A percentile compares a stretch with the other conserved stretches of the same genome.
phyloP scores from a whole-genome alignment of 1,140 invertebrate species.

The Bacillus rossius region DNA sequence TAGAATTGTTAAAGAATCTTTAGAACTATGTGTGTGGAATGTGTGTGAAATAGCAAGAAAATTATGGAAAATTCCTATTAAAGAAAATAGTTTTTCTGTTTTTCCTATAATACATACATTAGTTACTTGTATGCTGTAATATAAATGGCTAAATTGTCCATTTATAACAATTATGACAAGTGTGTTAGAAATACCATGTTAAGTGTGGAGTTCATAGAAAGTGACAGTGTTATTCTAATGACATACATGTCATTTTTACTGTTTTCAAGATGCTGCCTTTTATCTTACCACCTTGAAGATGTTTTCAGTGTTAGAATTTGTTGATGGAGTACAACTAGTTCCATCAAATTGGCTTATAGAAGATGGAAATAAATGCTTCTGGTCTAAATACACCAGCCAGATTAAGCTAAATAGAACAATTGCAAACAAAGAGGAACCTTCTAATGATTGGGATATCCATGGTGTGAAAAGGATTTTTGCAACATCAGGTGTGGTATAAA shows the following conservation, averaged over 20 bases:
- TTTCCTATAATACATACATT: constrained; percentile 4
- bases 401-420: constrained; percentile 4
- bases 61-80: not conserved
- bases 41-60: not conserved
- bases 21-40: not conserved
- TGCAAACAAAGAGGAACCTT: not conserved
- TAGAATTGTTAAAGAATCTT: constrained; percentile 2
- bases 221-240: too few relatives aligned
- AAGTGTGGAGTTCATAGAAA: too few relatives aligned
- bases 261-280: too few relatives aligned
- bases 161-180: not conserved
- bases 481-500: constrained; percentile 1
- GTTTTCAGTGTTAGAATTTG: constrained; percentile 2
- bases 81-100: not conserved
- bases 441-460: not conserved
- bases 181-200: too few relatives aligned
- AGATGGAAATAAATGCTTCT: not conserved
- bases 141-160: not conserved
- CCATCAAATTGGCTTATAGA: not conserved
- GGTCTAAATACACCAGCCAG: constrained; percentile 6
- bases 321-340: constrained; percentile 4
- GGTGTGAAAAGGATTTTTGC: not conserved
- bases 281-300: too few relatives aligned
- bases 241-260: too few relatives aligned
- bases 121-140: not conserved